These are phyloP conservation scores for Dolichopus griseipennis DNA, from an alignment of 2,888 invertebrate genomes.

Conservation along the genomic window DNA sequence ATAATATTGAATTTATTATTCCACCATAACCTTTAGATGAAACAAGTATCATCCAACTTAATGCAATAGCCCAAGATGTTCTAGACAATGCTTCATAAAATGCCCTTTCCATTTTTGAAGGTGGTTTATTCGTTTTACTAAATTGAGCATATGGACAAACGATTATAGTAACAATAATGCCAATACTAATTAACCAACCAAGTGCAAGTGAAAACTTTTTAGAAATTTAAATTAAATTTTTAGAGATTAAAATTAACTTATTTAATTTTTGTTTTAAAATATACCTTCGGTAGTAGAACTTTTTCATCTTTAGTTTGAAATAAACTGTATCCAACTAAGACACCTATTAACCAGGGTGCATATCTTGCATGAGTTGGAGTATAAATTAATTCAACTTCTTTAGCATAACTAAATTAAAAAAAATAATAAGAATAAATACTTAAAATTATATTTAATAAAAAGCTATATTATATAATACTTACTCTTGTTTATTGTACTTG, in stretches of 20 bases:
- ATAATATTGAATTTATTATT: slow-evolving; percentile 36
- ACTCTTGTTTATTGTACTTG: slow-evolving; percentile 22
- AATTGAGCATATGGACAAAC: slow-evolving; percentile 18
- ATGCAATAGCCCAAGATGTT: slow-evolving; percentile 34
- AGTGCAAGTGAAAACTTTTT: background rate
- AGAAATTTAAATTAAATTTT: background rate
- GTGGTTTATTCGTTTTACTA: slow-evolving; percentile 25
- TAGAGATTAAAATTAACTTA: no score
- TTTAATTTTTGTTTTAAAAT: background rate
- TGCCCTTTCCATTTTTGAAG: slow-evolving; percentile 32
- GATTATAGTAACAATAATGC: slow-evolving; percentile 16
- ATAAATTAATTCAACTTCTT: slow-evolving; percentile 36
- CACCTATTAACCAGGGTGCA: slow-evolving; percentile 41
- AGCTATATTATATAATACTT: slow-evolving; percentile 7
- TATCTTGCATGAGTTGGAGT: slow-evolving; percentile 41
- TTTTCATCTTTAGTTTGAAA: slow-evolving; percentile 23
- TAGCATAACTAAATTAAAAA: slow-evolving; percentile 28
- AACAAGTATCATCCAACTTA: slow-evolving; percentile 41
- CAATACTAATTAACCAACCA: slow-evolving; percentile 24
- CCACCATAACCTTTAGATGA: slow-evolving; percentile 41
- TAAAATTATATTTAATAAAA: background rate
- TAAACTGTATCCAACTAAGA: slow-evolving; percentile 39
- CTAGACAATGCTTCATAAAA: slow-evolving; percentile 38
- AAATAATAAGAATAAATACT: background rate
- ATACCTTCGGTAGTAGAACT: slow-evolving; percentile 23